These are phyloP conservation scores for Saccopteryx leptura DNA, from an alignment of 2,113 vertebrate genomes.

Conservation along the genomic window DNA sequence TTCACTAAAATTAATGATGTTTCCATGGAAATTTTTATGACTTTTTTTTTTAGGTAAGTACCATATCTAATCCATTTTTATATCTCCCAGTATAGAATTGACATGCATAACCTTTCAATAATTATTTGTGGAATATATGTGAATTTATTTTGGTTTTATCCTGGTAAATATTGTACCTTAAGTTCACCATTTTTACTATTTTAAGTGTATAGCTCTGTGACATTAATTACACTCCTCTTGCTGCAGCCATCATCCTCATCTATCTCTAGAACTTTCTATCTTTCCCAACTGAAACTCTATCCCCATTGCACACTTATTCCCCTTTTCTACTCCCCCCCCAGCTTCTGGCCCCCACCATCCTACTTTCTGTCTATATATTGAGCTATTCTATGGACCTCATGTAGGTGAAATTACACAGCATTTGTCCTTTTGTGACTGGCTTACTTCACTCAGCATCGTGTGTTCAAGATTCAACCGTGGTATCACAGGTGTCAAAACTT, in stretches of 20 bases:
- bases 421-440: neutral
- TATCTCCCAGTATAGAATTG: neutral
- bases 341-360: neutral
- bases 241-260: accelerated
- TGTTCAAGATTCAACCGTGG: accelerated
- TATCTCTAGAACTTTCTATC: neutral
- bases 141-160: neutral
- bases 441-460: accelerated
- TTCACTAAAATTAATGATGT: neutral
- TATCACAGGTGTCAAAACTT: neutral
- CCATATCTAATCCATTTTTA: accelerated
- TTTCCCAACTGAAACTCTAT: neutral
- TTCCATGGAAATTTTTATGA: neutral
- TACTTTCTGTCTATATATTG: accelerated
- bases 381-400: accelerated
- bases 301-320: accelerated
- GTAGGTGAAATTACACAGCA: accelerated
- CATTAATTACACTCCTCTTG: accelerated
- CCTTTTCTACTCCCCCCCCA: accelerated
- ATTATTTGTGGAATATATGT: too few relatives aligned
- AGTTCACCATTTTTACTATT: accelerated
- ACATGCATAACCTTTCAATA: accelerated
- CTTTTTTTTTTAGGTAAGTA: neutral
- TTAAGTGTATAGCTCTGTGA: neutral
- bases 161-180: accelerated